Conservation (phyloP, 2,797 vertebrate genomes). For the Bradypodion pumilum region DNA sequence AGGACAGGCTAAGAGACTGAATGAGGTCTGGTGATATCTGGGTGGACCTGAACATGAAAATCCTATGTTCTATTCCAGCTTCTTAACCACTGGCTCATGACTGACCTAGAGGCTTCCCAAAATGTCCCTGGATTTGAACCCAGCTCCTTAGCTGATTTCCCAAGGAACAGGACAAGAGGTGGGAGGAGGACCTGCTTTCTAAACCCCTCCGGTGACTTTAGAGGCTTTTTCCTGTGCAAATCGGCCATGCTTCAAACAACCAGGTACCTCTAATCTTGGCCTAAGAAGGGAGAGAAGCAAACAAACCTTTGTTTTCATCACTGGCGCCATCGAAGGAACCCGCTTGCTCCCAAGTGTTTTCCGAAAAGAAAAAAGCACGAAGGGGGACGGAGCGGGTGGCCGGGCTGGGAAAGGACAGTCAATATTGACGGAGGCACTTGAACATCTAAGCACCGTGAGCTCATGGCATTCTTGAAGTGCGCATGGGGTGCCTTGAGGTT, state of each 20-base stretch:
- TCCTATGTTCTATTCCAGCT: too few relatives aligned
- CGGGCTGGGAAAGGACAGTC: slow-evolving; percentile 21
- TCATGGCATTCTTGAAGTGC: slow-evolving; percentile 27
- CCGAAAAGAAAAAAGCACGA: slow-evolving; percentile 4
- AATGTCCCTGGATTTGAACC: neutral
- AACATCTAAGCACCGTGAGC: slow-evolving; percentile 1
- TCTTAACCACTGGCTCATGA: too few relatives aligned
- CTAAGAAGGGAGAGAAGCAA: slow-evolving; percentile 22
- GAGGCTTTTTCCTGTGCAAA: slow-evolving; percentile 17
- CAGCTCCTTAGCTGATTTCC: neutral
- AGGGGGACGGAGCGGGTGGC: neutral
- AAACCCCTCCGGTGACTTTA: too few relatives aligned
- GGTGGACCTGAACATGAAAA: too few relatives aligned
- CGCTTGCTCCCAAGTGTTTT: slow-evolving; percentile 8
- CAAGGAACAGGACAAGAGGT: rapidly evolving
- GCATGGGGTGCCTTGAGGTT: neutral
- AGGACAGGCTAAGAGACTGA: too few relatives aligned
- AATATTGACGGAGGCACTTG: slow-evolving; percentile 46
- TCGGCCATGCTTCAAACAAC: slow-evolving; percentile 36
- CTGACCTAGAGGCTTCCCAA: too few relatives aligned
- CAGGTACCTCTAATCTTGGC: neutral
- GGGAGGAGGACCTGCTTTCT: neutral
- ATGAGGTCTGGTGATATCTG: too few relatives aligned
- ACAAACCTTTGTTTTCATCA: slow-evolving; percentile 6
- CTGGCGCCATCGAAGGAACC: slow-evolving; percentile 40